Evolutionary conservation across 1,140 invertebrate genomes (phyloP).

Genomic region (Myzus persicae): DNA sequence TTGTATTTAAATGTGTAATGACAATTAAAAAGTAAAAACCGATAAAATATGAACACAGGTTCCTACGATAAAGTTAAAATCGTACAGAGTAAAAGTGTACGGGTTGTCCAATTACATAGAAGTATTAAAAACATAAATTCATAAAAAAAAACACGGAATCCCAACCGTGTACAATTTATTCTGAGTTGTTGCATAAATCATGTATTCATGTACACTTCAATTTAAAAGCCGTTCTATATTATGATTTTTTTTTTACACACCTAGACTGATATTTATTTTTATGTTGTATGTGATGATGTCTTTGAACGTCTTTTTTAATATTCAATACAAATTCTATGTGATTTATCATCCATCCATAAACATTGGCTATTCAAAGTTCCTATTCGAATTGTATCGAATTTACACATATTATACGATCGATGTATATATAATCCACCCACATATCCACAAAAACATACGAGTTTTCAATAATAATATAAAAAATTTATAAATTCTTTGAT

Average conservation of each 20-base stretch:
- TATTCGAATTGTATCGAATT: background rate
- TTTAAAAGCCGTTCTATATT: background rate
- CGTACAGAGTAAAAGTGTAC: background rate
- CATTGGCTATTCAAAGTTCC: background rate
- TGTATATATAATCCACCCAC: background rate
- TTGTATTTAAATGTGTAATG: background rate
- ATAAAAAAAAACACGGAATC: background rate
- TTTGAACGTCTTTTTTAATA: background rate
- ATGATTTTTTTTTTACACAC: background rate
- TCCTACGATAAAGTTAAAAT: background rate
- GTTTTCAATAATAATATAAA: background rate
- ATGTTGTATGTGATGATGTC: background rate
- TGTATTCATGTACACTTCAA: conserved; percentile 3
- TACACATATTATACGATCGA: background rate
- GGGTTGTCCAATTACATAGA: background rate
- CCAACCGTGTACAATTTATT: background rate
- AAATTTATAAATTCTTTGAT: background rate
- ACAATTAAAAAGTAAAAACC: background rate
- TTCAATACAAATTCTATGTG: background rate
- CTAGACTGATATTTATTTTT: background rate
- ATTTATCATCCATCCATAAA: background rate
- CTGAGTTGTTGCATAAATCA: background rate
- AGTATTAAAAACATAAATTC: background rate
- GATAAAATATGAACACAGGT: background rate
- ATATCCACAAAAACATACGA: background rate